Percentiles rank a stretch among this genome's conserved stretches.
phyloP scores from a whole-genome alignment of 2,797 vertebrate genomes.

The Urophycis tenuis region DNA sequence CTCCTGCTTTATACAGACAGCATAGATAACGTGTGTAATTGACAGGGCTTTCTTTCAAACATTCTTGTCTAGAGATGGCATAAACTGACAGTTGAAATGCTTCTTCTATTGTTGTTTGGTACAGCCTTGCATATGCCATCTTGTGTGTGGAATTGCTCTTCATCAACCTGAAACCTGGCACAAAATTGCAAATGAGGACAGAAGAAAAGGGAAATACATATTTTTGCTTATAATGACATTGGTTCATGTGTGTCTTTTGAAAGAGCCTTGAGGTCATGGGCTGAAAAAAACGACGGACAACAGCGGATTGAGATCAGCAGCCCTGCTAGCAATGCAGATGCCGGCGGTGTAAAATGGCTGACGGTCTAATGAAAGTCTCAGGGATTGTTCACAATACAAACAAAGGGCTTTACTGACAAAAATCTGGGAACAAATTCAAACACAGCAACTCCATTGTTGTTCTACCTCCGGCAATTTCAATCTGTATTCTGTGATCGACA shows the following conservation, averaged over 20 bases:
- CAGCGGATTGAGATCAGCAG: conserved; percentile 27
- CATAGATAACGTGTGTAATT: background rate
- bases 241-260: conserved; percentile 44
- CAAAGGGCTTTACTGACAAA: conserved; percentile 9
- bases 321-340: conserved; percentile 10
- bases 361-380: conserved; percentile 16
- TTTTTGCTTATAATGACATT: conserved; percentile 37
- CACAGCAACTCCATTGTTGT: conserved; percentile 11
- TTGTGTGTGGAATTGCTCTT: background rate
- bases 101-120: too few species aligned
- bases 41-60: background rate
- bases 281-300: conserved; percentile 28
- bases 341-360: conserved; percentile 3
- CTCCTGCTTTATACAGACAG: background rate
- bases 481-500: background rate
- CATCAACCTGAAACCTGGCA: background rate
- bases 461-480: background rate
- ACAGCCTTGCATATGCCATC: background rate
- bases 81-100: background rate
- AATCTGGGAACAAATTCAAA: conserved; percentile 2
- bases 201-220: conserved; percentile 23
- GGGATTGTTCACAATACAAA: background rate
- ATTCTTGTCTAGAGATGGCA: background rate
- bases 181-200: background rate
- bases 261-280: conserved; percentile 25